phyloP scores from a whole-genome alignment of 2,797 vertebrate species.

The Typhlichthys eigenmanni region DNA sequence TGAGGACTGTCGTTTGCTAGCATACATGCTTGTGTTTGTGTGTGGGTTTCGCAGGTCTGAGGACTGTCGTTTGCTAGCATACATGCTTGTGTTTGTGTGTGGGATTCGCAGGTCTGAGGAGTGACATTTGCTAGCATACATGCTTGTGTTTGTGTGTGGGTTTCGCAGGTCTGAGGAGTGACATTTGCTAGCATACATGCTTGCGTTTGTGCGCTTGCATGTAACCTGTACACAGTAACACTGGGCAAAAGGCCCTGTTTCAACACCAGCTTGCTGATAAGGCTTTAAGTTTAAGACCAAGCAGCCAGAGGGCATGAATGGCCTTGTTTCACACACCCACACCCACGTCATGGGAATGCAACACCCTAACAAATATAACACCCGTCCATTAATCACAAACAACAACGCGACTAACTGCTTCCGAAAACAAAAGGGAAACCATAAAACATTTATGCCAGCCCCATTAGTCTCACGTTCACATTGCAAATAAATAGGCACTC shows the following conservation, averaged over 20 bases:
- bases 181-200: neutral
- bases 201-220: conserved; percentile 5
- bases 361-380: no score
- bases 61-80: conserved; percentile 31
- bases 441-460: neutral
- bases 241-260: conserved; percentile 72
- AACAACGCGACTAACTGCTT: neutral
- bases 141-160: neutral
- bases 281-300: conserved; percentile 74
- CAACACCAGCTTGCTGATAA: conserved; percentile 78
- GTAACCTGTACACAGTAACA: conserved; percentile 37
- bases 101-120: conserved; percentile 24
- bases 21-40: no score
- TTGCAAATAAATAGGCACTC: no score
- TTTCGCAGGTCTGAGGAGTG: neutral
- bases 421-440: no score
- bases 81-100: conserved; percentile 18
- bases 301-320: conserved; percentile 69
- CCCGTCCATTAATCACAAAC: neutral
- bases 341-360: neutral
- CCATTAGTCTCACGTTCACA: no score
- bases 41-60: conserved; percentile 25
- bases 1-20: conserved; percentile 5
- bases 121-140: conserved; percentile 29
- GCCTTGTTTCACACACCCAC: conserved; percentile 60